Percentiles rank a stretch among this genome's conserved stretches.
Conservation (phyloP, 2,888 invertebrate genomes). For the Druceiella hillmani region DNA sequence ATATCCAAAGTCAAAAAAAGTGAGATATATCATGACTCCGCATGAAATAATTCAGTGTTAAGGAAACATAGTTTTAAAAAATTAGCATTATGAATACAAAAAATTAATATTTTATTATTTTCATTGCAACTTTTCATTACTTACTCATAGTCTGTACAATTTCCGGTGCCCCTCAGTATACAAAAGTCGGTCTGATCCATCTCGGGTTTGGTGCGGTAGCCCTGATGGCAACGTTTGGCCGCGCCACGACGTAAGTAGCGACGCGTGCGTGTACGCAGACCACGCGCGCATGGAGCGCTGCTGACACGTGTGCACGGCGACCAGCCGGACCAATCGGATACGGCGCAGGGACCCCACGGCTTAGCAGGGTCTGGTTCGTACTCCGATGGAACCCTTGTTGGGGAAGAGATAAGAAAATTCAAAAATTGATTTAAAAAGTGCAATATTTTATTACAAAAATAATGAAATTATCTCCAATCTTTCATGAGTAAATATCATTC, state of each 20-base stretch:
- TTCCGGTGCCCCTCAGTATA: conserved; percentile 42
- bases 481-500: too few relatives aligned
- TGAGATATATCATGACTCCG: too few relatives aligned
- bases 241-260: conserved; percentile 58
- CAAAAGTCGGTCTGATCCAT: conserved; percentile 44
- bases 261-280: conserved; percentile 65
- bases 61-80: too few relatives aligned
- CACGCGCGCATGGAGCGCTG: conserved; percentile 64
- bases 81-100: too few relatives aligned
- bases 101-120: neutral
- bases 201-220: conserved; percentile 36
- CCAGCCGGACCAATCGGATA: conserved; percentile 74
- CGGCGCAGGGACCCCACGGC: conserved; percentile 52
- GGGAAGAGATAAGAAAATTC: too few relatives aligned
- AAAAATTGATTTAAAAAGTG: neutral
- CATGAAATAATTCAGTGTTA: too few relatives aligned
- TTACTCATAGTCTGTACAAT: conserved; percentile 32
- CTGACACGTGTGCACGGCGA: conserved; percentile 69
- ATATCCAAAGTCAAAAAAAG: too few relatives aligned
- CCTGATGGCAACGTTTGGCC: conserved; percentile 56
- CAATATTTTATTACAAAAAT: too few relatives aligned
- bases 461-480: too few relatives aligned
- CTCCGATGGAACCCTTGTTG: conserved; percentile 42
- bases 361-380: conserved; percentile 45
- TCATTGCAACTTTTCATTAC: neutral